Base-by-base conservation (phyloP, 2,888 invertebrate genomes). In the Lithosia quadra region DNA sequence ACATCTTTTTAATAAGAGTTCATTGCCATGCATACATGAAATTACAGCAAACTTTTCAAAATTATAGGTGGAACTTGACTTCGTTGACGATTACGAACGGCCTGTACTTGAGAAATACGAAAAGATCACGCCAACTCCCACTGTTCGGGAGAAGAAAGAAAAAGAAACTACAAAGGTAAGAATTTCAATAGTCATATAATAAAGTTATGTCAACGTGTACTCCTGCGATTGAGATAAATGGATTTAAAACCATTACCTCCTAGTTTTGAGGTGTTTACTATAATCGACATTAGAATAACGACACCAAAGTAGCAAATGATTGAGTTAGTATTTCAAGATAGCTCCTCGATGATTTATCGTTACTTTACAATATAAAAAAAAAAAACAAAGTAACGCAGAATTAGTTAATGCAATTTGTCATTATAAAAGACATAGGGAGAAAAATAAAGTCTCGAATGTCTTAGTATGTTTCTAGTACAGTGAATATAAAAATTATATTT, bases 91-190 rank as follows among this genome's bases (percentile, higher is more conserved):
- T 90, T 97, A 97, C 84, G 97, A 97, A 80, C 96, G 97, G 73
- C 96, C 97, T 5, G 96, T 96, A 36, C 94, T 97, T 73, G 97
- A 97, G 82, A 97, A 96, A 90, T 97, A 96, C 83, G 96, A 97
- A 88, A 96, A 96, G 83, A 84, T 95, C n/a, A 82, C 93, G 28
- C 95, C 95, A 8, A 95, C 95, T 70, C 93, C 95, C n/a, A 88
- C 88, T 57, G 84, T 89, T 2, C 84, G 87, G 76, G 93, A 93
- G 69, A 95, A 94, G 88, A 95, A 95, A 83, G 93, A 93, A 83
- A 93, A 93, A 71, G 93, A 92, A 84, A 76, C 88, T 49, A 71
- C 85, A 21, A 91, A 91, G 91, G 92, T 93, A 86, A 82, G 66
- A 67, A 39, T 11, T 55, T 24, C 10, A n/a, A 9, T 49, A 24